These are phyloP conservation scores for Julus scandinavius DNA, from an alignment of 2,888 invertebrate species.

Conservation along the genomic window DNA sequence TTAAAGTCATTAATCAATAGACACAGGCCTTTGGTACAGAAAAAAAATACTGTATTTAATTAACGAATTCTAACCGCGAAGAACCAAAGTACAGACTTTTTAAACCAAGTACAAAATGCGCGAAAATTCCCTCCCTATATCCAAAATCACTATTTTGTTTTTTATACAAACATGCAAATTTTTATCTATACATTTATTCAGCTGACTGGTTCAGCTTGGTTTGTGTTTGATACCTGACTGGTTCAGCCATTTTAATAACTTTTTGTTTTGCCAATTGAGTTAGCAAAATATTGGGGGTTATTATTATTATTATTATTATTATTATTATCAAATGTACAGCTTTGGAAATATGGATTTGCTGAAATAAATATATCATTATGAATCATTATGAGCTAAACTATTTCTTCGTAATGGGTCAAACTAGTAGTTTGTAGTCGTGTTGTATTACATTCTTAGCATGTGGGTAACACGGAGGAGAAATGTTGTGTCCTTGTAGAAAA, in stretches of 20 bases:
- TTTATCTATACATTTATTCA: background rate
- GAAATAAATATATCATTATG: background rate
- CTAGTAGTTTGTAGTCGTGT: background rate
- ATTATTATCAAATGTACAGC: slow-evolving; percentile 8
- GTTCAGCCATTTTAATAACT: background rate
- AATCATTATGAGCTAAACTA: background rate
- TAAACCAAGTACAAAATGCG: background rate
- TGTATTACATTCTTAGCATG: no score
- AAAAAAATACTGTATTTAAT: background rate
- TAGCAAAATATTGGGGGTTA: background rate
- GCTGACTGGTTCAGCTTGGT: slow-evolving; percentile 38
- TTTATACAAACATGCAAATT: background rate
- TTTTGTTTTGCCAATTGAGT: background rate
- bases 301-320: slow-evolving; percentile 25
- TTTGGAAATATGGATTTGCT: slow-evolving; percentile 2
- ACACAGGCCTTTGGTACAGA: background rate
- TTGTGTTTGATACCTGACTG: background rate
- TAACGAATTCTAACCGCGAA: background rate
- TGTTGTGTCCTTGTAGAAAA: background rate
- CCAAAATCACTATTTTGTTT: background rate
- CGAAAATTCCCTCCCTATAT: slow-evolving; percentile 18
- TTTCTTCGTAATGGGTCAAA: background rate
- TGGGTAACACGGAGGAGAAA: background rate
- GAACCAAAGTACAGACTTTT: slow-evolving; percentile 18
- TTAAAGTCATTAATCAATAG: background rate